Percentiles rank a stretch among this genome's conserved stretches.
phyloP scores from a whole-genome alignment of 2,888 invertebrate genomes.

The Sminthurides aquaticus region DNA sequence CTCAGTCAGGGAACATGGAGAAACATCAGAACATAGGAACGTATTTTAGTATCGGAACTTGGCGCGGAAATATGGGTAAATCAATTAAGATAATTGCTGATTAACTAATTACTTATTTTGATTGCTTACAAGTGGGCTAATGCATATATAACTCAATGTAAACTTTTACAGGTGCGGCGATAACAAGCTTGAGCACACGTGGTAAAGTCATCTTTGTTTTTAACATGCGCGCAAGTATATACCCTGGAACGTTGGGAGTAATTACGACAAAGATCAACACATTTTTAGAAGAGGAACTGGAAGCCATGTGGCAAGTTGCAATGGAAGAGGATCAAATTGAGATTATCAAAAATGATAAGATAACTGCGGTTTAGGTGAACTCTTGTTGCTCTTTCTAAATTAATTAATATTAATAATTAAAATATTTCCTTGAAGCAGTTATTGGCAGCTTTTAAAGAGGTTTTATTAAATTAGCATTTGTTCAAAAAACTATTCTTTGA shows the following conservation, averaged over 20 bases:
- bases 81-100: no score
- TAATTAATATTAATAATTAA: no score
- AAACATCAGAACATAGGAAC: not conserved
- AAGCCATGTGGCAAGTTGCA: not conserved
- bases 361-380: no score
- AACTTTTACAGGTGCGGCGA: not conserved
- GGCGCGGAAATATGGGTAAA: not conserved
- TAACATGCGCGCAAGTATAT: not conserved
- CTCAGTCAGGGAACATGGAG: not conserved
- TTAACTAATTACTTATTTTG: no score
- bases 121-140: no score
- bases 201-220: not conserved
- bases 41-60: not conserved
- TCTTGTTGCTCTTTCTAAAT: no score
- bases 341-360: no score
- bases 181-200: not conserved
- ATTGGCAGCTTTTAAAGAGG: no score
- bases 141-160: no score
- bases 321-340: not conserved
- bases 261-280: not conserved
- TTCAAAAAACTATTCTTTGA: no score
- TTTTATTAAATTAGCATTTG: no score
- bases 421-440: no score
- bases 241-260: not conserved
- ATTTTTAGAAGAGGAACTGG: not conserved